Base-by-base conservation (phyloP, 2,888 invertebrate genomes). In the Aspidiotus rigidus region DNA sequence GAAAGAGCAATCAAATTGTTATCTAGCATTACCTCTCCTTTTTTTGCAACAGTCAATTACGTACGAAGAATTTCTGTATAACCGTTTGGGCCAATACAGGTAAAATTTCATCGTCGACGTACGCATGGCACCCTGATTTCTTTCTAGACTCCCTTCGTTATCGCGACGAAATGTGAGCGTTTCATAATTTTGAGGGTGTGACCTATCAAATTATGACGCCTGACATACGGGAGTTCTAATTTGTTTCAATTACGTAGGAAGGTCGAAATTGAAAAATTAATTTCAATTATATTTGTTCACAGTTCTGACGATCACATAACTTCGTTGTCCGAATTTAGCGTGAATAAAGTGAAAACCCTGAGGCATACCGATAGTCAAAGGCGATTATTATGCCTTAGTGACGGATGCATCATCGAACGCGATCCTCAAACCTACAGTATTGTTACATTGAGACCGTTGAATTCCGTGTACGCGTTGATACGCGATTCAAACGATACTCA, bases 371-470 rank as follows among this genome's bases (percentile, higher is more conserved):
- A 94, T 75, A 88, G 91, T 0, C 88, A 93, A 74, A 83, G 91
- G 72, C 84, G 98, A 70, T 89, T 93, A 0, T 83, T 99, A 42
- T 98, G 98, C 77, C 83, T 99, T 17, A 93, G 95, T 0, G 98
- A 99, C 79, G 89, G 90, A 0, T 98, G 98, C 77, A 81, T 99
- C 64, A 80, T 99, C 63, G 99, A 99, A 80, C 83, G 99, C 73
- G 99, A 99, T 81, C 94, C 95, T 2, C 93, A 92, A 77, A 96
- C 97, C 0, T 99, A 99, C 78, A 90, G 89, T 74, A 89, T 95
- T 64, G 88, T 94, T 73, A 96, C 96, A 17, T 81, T 95, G 62
- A 83, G 89, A 64, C 90, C 90, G 0, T 77, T 91, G 44, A 81
- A 85, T 64, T 89, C 95, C 79, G 88, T 99, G 44, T 96, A 93